Conservation (phyloP, 1,140 invertebrate species). For the Drosophila sucinea region DNA sequence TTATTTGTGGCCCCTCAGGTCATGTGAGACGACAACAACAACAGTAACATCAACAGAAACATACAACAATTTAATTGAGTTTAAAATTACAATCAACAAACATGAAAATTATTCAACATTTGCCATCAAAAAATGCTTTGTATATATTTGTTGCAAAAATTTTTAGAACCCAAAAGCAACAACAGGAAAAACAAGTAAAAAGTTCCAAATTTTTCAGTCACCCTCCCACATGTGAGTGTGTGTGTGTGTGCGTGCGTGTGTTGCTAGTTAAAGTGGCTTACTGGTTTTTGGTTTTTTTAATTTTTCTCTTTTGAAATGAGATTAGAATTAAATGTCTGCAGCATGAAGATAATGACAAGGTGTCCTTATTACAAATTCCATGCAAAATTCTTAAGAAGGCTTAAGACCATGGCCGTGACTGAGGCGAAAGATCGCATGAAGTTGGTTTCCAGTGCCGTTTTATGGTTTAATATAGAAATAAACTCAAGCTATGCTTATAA, state of each 20-base stretch:
- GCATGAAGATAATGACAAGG: slow-evolving; percentile 3
- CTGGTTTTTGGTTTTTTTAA: slow-evolving; percentile 1
- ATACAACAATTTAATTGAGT: slow-evolving; percentile 56
- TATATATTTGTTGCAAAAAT: slow-evolving; percentile 3
- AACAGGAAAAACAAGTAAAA: background rate
- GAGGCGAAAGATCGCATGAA: background rate
- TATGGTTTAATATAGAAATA: background rate
- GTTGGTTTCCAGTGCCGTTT: background rate
- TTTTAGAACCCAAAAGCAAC: slow-evolving; percentile 10
- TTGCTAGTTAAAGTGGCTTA: slow-evolving; percentile 1
- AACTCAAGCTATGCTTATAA: too few relatives aligned
- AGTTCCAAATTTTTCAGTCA: background rate
- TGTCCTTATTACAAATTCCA: background rate
- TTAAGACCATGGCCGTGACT: background rate
- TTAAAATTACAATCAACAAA: slow-evolving; percentile 53
- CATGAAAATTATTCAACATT: slow-evolving; percentile 24
- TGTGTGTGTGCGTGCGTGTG: background rate
- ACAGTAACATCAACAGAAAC: background rate
- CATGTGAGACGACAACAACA: slow-evolving; percentile 5
- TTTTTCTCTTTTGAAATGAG: slow-evolving; percentile 9
- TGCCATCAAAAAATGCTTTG: slow-evolving; percentile 11
- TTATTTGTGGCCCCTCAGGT: slow-evolving; percentile 1
- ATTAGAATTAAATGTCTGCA: slow-evolving; percentile 8
- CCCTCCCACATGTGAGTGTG: background rate
- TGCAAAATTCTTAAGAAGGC: background rate